Conservation (phyloP, 2,888 invertebrate genomes). For the Tenthredo livida region DNA sequence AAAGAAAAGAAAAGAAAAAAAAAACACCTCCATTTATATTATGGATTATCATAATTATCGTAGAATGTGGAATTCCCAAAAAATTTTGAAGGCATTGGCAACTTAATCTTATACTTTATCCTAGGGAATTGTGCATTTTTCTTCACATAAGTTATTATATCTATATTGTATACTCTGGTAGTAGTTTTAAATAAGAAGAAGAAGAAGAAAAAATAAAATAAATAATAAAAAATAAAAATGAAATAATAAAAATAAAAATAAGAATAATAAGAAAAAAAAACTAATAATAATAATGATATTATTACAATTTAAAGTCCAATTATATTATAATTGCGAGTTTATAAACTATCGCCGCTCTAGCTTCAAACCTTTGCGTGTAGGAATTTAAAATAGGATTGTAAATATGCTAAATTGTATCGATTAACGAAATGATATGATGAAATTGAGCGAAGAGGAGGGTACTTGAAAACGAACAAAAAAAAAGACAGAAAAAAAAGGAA, state of each 20-base stretch:
- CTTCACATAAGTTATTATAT: slow-evolving; percentile 44
- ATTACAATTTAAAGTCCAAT: slow-evolving; percentile 45
- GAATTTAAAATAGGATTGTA: slow-evolving; percentile 32
- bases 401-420: slow-evolving; percentile 44
- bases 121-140: slow-evolving; percentile 48
- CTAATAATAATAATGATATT: slow-evolving; percentile 6
- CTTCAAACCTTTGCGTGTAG: slow-evolving; percentile 34
- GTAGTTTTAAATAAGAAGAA: slow-evolving; percentile 53
- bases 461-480: not conserved
- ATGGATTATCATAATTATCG: slow-evolving; percentile 36
- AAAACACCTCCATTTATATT: slow-evolving; percentile 29
- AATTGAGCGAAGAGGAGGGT: not conserved
- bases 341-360: slow-evolving; percentile 42
- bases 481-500: too few relatives aligned
- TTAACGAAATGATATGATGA: slow-evolving; percentile 14
- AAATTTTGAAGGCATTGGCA: slow-evolving; percentile 75
- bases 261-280: not conserved
- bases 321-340: slow-evolving; percentile 55
- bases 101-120: slow-evolving; percentile 59
- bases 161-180: slow-evolving; percentile 29
- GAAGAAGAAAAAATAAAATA: slow-evolving; percentile 38
- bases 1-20: not conserved
- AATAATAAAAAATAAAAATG: slow-evolving; percentile 38
- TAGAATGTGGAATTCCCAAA: slow-evolving; percentile 46
- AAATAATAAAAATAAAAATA: slow-evolving; percentile 44